Conservation (phyloP, 2,888 invertebrate genomes). For the Spatulosminthurus flaviceps region DNA sequence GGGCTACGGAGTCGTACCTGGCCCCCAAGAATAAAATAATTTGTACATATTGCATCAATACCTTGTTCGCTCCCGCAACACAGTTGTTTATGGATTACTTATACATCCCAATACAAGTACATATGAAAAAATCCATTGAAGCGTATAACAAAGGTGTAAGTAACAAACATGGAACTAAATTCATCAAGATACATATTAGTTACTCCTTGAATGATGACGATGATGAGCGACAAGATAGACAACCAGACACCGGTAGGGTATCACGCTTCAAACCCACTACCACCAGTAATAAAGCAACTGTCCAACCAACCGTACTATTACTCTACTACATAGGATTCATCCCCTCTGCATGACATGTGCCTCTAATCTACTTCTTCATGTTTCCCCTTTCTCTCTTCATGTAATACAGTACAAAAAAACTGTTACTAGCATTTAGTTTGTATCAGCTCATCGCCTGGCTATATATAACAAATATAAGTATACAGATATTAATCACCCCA, state of each 20-base stretch:
- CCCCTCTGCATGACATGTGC: constrained; percentile 44
- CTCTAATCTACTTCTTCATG: constrained; percentile 33
- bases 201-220: constrained; percentile 39
- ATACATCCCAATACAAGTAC: not conserved
- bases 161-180: not conserved
- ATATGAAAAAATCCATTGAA: not conserved
- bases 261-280: constrained; percentile 43
- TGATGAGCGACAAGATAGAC: constrained; percentile 45
- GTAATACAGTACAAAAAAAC: not conserved
- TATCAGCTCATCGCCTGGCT: not conserved
- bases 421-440: not conserved
- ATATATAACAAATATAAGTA: not conserved
- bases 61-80: not conserved
- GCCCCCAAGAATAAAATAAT: too few species aligned
- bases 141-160: constrained; percentile 1
- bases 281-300: constrained; percentile 43
- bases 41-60: not conserved
- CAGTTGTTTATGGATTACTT: not conserved
- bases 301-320: constrained; percentile 43
- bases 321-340: constrained; percentile 35
- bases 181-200: not conserved
- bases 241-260: constrained; percentile 44
- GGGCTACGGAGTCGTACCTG: too few species aligned
- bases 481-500: constrained; percentile 39
- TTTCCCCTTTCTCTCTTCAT: not conserved